Evolutionary conservation across 1,140 invertebrate genomes (phyloP), one percentile per base, ranked within the genome.

Genomic region (Dufourea novaeangliae): DNA sequence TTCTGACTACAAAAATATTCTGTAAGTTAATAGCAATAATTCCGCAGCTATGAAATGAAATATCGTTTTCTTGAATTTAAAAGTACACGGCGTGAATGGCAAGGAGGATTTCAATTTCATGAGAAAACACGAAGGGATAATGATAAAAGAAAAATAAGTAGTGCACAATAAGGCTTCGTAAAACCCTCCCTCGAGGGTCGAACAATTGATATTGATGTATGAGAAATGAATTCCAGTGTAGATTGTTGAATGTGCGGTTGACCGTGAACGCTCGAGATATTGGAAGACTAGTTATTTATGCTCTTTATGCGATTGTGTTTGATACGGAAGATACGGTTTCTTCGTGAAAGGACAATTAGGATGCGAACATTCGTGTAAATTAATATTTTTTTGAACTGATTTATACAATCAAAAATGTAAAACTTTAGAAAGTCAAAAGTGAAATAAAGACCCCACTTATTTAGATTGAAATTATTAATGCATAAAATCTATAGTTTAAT

Each of bases 181-280:
- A 54, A 44, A 34, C 32, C 54, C n/a, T n/a, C n/a, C 62, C 20
- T 27, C 25, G 29, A 25, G 57, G 63, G 44, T 78, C 14, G 67
- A 52, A 68, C 67, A 34, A 52, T 62, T 63, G 41, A 34, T 27
- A 67, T 41, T 44, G 71, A 67, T 50, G 77, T 41, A 79, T 46
- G 71, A 76, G 78, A 82, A 84, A 83, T 71, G 83, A 79, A 83
- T 75, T 80, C 84, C 79, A 68, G 56, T 56, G 64, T 56, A 79
- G 87, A 89, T 89, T 89, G 87, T 83, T 77, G 82, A 67, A 63
- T 86, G 87, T 82, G 84, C 86, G 85, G 82, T 83, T 86, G 73
- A 84, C 82, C 87, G 80, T 88, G 37, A 88, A 87, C 59, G 46
- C 52, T 41, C 41, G 29, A 78, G 70, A 85, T 82, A 83, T 63